These are phyloP conservation scores for Gallinago nigripennis DNA, from an alignment of 2,797 vertebrate genomes.

Conservation along the genomic window DNA sequence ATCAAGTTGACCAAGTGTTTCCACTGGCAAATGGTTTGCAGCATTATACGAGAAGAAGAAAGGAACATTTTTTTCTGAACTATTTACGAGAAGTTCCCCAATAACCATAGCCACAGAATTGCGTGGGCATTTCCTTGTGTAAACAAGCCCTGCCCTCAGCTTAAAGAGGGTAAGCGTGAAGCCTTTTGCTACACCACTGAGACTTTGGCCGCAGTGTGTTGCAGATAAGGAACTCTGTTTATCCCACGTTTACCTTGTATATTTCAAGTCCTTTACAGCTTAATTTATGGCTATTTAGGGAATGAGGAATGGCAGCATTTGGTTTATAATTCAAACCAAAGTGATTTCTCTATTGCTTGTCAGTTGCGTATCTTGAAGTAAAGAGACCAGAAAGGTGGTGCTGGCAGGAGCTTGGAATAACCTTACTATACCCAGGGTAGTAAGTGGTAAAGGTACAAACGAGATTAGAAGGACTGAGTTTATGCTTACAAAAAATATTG, in stretches of 20 bases:
- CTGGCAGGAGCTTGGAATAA: background rate
- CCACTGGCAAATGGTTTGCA: background rate
- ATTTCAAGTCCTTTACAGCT: background rate
- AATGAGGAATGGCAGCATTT: background rate
- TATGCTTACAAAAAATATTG: background rate
- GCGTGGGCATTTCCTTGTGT: background rate
- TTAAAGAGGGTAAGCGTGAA: background rate
- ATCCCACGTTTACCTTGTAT: background rate
- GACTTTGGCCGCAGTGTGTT: background rate
- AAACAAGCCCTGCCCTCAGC: constrained; percentile 13
- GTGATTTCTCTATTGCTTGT: background rate
- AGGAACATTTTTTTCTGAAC: background rate
- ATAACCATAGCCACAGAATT: background rate
- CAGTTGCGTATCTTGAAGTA: background rate
- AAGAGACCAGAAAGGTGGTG: background rate
- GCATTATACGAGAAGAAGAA: background rate
- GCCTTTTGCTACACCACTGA: background rate
- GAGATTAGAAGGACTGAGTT: background rate
- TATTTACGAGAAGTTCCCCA: background rate
- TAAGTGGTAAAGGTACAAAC: background rate
- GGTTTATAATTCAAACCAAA: background rate
- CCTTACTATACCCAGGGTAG: background rate
- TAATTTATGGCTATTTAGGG: background rate
- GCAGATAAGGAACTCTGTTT: constrained; percentile 1
- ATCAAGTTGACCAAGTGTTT: background rate